A percentile compares a stretch with the other conserved stretches of the same genome.
Evolutionary conservation across 2,113 vertebrate species (phyloP).

Genomic region (Trachemys scripta): DNA sequence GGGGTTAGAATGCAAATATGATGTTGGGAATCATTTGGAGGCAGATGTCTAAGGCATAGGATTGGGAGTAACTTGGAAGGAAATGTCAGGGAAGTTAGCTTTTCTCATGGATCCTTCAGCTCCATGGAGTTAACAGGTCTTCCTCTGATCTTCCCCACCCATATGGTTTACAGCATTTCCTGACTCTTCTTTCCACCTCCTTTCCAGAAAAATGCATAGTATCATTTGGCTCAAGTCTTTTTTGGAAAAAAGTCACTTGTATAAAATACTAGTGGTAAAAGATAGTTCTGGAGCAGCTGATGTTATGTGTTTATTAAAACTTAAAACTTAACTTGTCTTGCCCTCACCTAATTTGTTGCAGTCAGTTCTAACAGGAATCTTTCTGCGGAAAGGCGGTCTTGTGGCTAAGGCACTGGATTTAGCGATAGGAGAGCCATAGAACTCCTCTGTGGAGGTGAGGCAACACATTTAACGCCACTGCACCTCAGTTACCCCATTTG

Average conservation of each 20-base stretch:
- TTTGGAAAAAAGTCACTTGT: neutral
- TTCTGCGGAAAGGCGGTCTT: neutral
- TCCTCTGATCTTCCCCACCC: neutral
- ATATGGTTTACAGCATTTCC: neutral
- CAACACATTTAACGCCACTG: too few relatives aligned
- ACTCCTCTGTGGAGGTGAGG: neutral
- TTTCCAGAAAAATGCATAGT: neutral
- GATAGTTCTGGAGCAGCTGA: neutral
- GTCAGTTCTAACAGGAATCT: rapidly evolving
- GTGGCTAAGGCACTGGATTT: neutral
- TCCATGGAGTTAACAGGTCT: neutral
- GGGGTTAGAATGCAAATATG: neutral
- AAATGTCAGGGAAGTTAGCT: neutral
- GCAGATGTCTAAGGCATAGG: rapidly evolving
- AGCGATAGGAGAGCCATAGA: neutral
- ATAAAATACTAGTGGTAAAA: neutral
- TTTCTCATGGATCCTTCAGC: neutral
- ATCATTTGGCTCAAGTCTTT: neutral
- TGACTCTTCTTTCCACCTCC: neutral
- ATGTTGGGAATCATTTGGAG: neutral
- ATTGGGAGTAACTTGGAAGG: neutral
- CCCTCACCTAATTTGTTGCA: neutral
- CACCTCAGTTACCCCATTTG: neutral
- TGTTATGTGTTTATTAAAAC: neutral
- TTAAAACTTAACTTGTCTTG: neutral